Evolutionary conservation across 1,140 invertebrate genomes (phyloP), one percentile per base, ranked within the genome.

Genomic region (Hormaphis cornu): DNA sequence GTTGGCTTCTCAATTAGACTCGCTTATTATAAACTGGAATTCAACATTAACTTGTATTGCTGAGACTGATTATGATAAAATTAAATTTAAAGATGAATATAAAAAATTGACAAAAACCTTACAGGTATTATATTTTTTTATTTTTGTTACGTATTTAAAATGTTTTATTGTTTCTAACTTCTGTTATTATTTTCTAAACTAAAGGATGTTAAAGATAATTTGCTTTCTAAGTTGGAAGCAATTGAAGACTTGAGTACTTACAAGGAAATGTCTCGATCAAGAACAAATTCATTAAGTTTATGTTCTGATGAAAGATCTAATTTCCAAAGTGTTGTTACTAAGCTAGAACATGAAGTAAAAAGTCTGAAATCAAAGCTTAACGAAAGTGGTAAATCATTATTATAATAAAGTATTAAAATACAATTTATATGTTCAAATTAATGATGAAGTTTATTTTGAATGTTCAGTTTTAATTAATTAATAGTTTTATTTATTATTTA

Each of bases 41-140:
- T 48, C 40, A 22, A 66, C 61, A 20, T 48, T 66, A 22, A 18
- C 44, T 3, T 66, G 50, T 30, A 66, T 66, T 48, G 12, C 28
- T 30, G 58, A 61, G 28, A 61, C 37, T 30, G 61, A 66, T 37
- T 33, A 48, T 48, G 61, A 48, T 48, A 48, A 66, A 48, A 44
- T 44, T 16, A 66, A 66, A 5, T 66, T 33, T 14, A 66, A 66
- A 48, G 61, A 66, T 14, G 61, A 66, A 33, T 66, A 66, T 50
- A 66, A 66, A 33, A 44, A 66, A 50, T 50, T 66, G 20, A 66
- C 61, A n/a, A 48, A 48, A 66, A 66, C 61, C 33, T 48, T 66
- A 35, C 28, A 63, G 26, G 59, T 63, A 63, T 33, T 35, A 42
- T 59, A 40, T 26, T 40, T 20, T 63, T 26, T 22, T 22, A 30